A percentile compares a stretch with the other conserved stretches of the same genome.
phyloP scores from a whole-genome alignment of 2,888 invertebrate species.

The Chloroclysta siterata region DNA sequence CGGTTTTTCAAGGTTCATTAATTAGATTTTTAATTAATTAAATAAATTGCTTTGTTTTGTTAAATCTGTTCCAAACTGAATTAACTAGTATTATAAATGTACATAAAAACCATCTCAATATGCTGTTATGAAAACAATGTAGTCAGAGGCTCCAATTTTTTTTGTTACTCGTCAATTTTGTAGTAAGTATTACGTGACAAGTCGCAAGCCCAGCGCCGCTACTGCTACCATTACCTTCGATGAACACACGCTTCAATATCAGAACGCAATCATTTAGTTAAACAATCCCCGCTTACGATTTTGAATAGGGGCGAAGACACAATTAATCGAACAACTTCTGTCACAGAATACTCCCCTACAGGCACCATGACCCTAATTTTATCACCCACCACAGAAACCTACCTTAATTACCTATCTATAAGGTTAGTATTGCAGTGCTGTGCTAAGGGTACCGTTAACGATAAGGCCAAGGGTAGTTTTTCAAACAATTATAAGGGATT shows the following conservation, averaged over 20 bases:
- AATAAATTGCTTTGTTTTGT: too few relatives aligned
- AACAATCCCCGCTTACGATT: slow-evolving; percentile 58
- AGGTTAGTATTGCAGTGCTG: neutral
- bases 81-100: too few relatives aligned
- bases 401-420: slow-evolving; percentile 1
- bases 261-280: slow-evolving; percentile 63
- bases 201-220: neutral
- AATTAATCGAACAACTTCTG: slow-evolving; percentile 79
- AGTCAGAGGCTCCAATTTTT: neutral
- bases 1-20: too few relatives aligned
- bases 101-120: too few relatives aligned
- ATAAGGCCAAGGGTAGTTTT: slow-evolving; percentile 69
- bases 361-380: slow-evolving; percentile 65
- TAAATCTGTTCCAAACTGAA: too few relatives aligned
- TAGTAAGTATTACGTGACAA: neutral
- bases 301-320: slow-evolving; percentile 71
- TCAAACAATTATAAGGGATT: slow-evolving; percentile 75
- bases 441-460: slow-evolving; percentile 22
- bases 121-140: too few relatives aligned
- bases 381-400: slow-evolving; percentile 1
- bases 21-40: too few relatives aligned
- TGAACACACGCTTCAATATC: slow-evolving; percentile 37
- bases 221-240: too few relatives aligned
- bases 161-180: neutral
- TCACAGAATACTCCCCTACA: slow-evolving; percentile 54